A percentile compares a stretch with the other conserved stretches of the same genome.
Conservation (phyloP, 2,888 invertebrate species). For the Orthosia cruda region DNA sequence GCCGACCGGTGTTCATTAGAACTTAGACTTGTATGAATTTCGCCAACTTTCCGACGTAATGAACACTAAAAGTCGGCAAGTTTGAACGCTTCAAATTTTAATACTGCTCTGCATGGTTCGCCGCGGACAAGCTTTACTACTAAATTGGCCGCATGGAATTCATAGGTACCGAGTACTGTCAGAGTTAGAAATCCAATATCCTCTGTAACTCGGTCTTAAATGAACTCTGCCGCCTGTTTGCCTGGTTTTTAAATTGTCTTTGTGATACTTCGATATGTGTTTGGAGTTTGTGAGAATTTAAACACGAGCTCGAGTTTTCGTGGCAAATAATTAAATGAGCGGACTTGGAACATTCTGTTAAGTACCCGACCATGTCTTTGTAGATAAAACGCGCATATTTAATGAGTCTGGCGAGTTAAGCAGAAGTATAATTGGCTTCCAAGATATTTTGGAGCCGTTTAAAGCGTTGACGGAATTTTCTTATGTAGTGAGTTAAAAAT, state of each 20-base stretch:
- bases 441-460: not conserved
- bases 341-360: conserved; percentile 20
- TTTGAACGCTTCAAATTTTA: conserved; percentile 91
- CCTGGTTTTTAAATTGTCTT: conserved; percentile 85
- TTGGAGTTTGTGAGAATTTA: conserved; percentile 57
- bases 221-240: conserved; percentile 82
- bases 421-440: conserved; percentile 16
- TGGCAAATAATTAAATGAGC: conserved; percentile 39
- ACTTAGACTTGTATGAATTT: conserved; percentile 90
- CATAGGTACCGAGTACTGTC: conserved; percentile 79
- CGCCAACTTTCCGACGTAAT: conserved; percentile 90
- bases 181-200: conserved; percentile 89
- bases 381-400: conserved; percentile 22
- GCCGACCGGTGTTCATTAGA: conserved; percentile 89
- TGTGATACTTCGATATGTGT: conserved; percentile 66
- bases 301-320: conserved; percentile 46
- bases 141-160: conserved; percentile 84
- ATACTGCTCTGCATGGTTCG: conserved; percentile 80
- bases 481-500: not conserved
- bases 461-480: not conserved
- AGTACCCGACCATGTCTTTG: conserved; percentile 19
- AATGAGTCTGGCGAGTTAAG: conserved; percentile 5
- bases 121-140: conserved; percentile 82
- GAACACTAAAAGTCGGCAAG: conserved; percentile 91
- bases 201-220: conserved; percentile 84